Evolutionary conservation across 2,113 vertebrate genomes (phyloP).

Genomic region (Dermatemys mawii): DNA sequence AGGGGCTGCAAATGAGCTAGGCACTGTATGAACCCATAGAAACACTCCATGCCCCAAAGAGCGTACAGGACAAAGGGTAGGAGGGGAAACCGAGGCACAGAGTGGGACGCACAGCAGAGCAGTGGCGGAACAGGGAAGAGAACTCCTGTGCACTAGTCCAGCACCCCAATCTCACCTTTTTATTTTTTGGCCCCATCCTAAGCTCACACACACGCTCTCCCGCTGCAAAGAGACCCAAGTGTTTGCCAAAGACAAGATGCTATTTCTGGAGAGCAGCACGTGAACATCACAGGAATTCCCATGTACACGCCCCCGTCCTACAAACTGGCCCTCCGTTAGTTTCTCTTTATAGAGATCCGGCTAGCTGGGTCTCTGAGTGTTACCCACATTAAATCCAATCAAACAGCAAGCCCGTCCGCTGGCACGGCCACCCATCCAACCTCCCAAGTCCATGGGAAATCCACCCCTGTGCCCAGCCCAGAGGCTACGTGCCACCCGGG

Average conservation of each 20-base stretch:
- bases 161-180: background rate
- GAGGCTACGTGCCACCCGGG: background rate
- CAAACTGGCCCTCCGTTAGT: background rate
- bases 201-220: background rate
- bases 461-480: background rate
- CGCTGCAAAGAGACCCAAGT: background rate
- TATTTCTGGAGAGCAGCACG: background rate
- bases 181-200: background rate
- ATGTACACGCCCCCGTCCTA: no score
- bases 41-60: background rate
- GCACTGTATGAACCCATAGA: background rate
- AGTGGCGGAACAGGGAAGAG: background rate
- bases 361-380: background rate
- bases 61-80: background rate
- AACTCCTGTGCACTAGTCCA: background rate
- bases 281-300: background rate
- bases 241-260: background rate
- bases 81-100: background rate
- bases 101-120: background rate
- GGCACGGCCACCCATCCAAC: background rate
- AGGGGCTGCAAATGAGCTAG: no score
- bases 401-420: background rate
- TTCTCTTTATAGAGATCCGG: background rate
- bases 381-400: background rate
- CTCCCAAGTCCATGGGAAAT: background rate